Base-by-base conservation (phyloP, 2,797 vertebrate species). In the Aphelocoma californica region DNA sequence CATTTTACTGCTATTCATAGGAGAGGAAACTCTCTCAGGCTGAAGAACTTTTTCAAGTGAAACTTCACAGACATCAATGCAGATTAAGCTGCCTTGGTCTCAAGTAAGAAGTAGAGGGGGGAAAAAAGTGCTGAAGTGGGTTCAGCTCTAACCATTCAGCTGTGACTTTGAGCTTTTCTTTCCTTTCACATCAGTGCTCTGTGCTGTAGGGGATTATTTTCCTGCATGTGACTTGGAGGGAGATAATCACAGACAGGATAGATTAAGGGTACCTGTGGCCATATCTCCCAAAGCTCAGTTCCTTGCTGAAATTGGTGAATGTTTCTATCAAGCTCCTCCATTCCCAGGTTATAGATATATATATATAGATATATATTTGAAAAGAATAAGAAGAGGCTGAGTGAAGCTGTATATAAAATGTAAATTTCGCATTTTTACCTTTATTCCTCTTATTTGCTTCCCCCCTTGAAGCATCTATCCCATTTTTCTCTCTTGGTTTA, bases 201-300 rank as follows among this genome's bases (percentile, higher is more conserved):
- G 0, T 92, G 92, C 81, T 92, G 75, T 61, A 74, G 94, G 94
- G 93, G 92, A 96, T 96, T 95, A 97, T 94, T 95, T 94, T 70
- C 88, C 74, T 88, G 85, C 77, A 42, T 88, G 92, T 90, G 89
- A 92, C 87, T 94, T 50, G 1, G 5, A 89, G 83, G 74, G 86
- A 93, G 93, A 95, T 96, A 95, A 94, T 97, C 92, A 84, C 62
- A 92, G 86, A 62, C 79, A 86, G 61, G 65, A 70, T 34, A 88
- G 91, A 96, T 96, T 88, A 96, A 79, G 89, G 80, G 26, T 84
- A 96, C 91, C 93, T 94, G 84, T 83, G 87, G 61, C 73, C 32
- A 1, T 95, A 93, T 95, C 89, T 96, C 66, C 66, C 57, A 62
- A 79, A 86, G 73, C 85, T 95, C 83, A 45, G 25, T 65, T 88